Percentiles rank a stretch among this genome's conserved stretches.
These are phyloP conservation scores for Andrena dorsata DNA, from an alignment of 2,888 invertebrate species.

Conservation along the genomic window DNA sequence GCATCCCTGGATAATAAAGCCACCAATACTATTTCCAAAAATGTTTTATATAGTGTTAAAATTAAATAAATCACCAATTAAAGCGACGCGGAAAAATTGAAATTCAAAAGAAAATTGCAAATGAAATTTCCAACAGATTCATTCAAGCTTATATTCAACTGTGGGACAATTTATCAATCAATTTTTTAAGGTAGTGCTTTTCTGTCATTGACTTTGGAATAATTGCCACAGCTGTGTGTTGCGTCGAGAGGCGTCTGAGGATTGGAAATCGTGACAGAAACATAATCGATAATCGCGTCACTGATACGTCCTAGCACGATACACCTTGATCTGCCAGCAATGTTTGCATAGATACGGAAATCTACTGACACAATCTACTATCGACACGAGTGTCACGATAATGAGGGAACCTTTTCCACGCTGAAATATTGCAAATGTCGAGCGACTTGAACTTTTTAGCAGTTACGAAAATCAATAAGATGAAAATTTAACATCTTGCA, in stretches of 20 bases:
- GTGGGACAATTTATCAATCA: too few species aligned
- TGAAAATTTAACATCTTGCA: too few species aligned
- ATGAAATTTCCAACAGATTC: too few species aligned
- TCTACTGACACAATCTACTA: conserved; percentile 26
- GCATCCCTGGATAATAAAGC: too few species aligned
- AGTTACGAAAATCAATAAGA: too few species aligned
- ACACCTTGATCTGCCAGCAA: conserved; percentile 38
- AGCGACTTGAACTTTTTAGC: neutral
- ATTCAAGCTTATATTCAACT: too few species aligned
- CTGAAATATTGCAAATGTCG: neutral
- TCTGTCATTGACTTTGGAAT: neutral
- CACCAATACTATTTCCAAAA: too few species aligned
- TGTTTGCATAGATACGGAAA: conserved; percentile 57
- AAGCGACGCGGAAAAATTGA: too few species aligned
- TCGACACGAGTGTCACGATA: conserved; percentile 27
- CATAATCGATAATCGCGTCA: conserved; percentile 48
- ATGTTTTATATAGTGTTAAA: too few species aligned
- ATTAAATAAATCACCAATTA: too few species aligned
- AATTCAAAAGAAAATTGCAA: too few species aligned
- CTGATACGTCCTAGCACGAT: conserved; percentile 35
- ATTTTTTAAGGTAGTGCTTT: conserved; percentile 4
- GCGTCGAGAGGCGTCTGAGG: neutral
- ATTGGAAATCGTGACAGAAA: conserved; percentile 23
- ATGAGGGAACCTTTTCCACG: conserved; percentile 10
- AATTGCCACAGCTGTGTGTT: conserved; percentile 16